A percentile compares a stretch with the other conserved stretches of the same genome.
Evolutionary conservation across 1,140 invertebrate species (phyloP).

Genomic region (Sycophila sp.): DNA sequence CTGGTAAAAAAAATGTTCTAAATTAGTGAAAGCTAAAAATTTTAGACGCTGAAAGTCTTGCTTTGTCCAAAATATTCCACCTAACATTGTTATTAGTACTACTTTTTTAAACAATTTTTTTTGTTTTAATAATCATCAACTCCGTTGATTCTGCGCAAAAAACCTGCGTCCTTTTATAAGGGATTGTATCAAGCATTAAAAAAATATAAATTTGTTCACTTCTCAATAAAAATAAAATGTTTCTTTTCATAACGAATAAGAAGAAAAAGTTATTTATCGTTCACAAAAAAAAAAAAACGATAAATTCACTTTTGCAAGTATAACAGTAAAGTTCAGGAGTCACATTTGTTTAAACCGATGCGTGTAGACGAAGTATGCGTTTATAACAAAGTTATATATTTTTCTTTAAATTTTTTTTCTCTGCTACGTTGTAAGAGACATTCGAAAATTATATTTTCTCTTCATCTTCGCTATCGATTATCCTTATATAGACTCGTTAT

Average conservation of each 20-base stretch:
- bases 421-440: slow-evolving; percentile 28
- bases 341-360: slow-evolving; percentile 1
- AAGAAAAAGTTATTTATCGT: neutral
- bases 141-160: too few relatives aligned
- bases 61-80: neutral
- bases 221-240: neutral
- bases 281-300: too few relatives aligned
- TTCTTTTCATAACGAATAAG: slow-evolving; percentile 2
- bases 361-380: neutral
- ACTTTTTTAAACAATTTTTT: neutral
- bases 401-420: too few relatives aligned
- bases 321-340: too few relatives aligned
- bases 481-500: slow-evolving; percentile 13
- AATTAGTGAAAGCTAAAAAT: neutral
- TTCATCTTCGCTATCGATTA: slow-evolving; percentile 14
- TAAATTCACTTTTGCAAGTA: too few relatives aligned
- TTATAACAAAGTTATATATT: slow-evolving; percentile 24
- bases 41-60: neutral
- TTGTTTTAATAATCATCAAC: too few relatives aligned
- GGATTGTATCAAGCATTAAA: slow-evolving; percentile 22
- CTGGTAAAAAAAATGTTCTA: too few relatives aligned
- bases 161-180: too few relatives aligned
- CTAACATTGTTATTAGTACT: neutral
- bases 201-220: slow-evolving; percentile 12
- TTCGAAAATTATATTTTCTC: slow-evolving; percentile 32